Base-by-base conservation (phyloP, 1,140 invertebrate genomes). In the Solen grandis region DNA sequence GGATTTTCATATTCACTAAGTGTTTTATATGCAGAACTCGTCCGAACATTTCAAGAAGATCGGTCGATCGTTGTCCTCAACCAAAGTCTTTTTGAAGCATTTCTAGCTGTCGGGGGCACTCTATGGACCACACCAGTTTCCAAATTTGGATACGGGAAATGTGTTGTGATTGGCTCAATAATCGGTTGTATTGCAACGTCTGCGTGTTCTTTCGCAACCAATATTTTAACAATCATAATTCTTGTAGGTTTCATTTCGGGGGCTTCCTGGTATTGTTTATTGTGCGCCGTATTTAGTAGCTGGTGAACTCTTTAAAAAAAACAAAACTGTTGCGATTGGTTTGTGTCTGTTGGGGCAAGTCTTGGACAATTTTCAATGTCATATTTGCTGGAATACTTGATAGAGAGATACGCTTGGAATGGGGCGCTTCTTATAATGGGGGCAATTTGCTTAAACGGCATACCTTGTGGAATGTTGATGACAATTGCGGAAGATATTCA, bases 291-390 rank as follows among this genome's bases (percentile, higher is more conserved):
- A 60, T 38, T 55, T 74, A 10, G 33, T 74, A 14, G 70, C 70
- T n/a, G 70, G 70, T 1, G 70, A 74, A 33, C 29, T 74, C 5
- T 74, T 62, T 62, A 50, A 74, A 22, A 36, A 41, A 8, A 31
- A 74, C n/a, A 74, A 74, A 57, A 19, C 70, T 1, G 70, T 57
- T 2, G 55, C 62, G n/a, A 74, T 74, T 14, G 70, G 70, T 74
- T 74, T 41, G 70, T 74, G 22, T 74, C 70, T 3, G 62, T 74
- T 52, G 70, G 70, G 0, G 59, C 70, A 41, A 74, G 70, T 33
- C 36, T 74, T 13, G 70, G 70, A 60, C 70, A 74, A 52, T 74
- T 74, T 50, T 50, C 70, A 14, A 74, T 74, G 70, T 62, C 70
- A 22, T 60, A 57, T 41, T n/a, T n/a, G n/a, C n/a, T n/a, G n/a